phyloP scores from a whole-genome alignment of 2,797 vertebrate genomes.

The Falco cherrug region DNA sequence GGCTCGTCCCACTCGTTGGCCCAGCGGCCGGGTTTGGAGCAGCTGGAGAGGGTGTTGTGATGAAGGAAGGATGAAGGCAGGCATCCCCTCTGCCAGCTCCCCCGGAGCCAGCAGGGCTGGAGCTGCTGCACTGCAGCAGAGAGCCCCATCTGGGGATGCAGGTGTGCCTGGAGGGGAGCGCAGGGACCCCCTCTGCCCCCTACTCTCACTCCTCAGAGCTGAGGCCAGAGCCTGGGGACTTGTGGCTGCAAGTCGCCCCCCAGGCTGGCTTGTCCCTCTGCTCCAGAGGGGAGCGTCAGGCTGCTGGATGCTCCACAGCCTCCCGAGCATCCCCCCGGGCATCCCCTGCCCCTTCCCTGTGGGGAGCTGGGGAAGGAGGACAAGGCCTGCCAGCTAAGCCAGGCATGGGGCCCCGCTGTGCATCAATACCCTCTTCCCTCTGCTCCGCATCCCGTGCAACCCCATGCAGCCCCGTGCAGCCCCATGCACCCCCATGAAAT shows the following conservation, averaged over 20 bases:
- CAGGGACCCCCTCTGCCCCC: not conserved
- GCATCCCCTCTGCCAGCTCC: not conserved
- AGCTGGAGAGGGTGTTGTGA: not conserved
- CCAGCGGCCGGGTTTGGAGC: not conserved
- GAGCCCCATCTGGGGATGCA: not conserved
- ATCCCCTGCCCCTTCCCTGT: not conserved
- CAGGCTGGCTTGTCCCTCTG: not conserved
- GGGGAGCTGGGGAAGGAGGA: not conserved
- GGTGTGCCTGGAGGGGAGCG: not conserved
- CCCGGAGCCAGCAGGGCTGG: not conserved
- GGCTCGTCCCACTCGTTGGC: not conserved
- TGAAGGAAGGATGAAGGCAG: not conserved
- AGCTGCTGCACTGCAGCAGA: constrained; percentile 50
- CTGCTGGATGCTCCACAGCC: not conserved
- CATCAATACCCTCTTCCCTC: not conserved
- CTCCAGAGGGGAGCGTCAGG: not conserved
- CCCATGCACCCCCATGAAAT: not conserved
- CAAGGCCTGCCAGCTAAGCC: not conserved
- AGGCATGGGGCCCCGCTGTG: not conserved
- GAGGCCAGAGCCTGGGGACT: not conserved
- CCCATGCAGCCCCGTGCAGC: not conserved
- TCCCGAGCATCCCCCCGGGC: not conserved
- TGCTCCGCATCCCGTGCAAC: not conserved
- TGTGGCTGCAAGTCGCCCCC: not conserved
- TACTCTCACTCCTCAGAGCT: not conserved